Percentiles rank a stretch among this genome's conserved stretches.
Conservation (phyloP, 2,888 invertebrate genomes). For the Scaeva pyrastri region DNA sequence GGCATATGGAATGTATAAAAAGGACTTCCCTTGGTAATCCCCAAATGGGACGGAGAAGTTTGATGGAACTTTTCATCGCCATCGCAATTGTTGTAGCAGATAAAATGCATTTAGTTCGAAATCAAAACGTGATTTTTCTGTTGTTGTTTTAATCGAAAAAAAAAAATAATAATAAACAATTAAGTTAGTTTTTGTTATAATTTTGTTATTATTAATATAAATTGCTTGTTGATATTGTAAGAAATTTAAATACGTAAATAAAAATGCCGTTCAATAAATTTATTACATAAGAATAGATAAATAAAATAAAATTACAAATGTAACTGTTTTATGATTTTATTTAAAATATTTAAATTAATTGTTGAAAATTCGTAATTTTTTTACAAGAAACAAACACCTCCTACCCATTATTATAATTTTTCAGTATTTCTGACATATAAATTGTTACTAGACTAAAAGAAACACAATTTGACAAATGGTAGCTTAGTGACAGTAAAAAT, state of each 20-base stretch:
- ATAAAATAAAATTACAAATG: too few species aligned
- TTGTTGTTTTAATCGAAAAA: conserved; percentile 32
- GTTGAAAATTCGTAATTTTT: too few species aligned
- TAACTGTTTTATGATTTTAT: too few species aligned
- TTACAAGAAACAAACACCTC: too few species aligned
- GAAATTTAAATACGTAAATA: background rate
- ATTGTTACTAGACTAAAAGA: too few species aligned
- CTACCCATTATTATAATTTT: too few species aligned
- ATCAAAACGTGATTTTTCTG: conserved; percentile 44
- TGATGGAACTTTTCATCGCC: background rate
- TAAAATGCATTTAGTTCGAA: conserved; percentile 69
- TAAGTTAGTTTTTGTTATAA: conserved; percentile 15
- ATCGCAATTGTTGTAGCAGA: conserved; percentile 37
- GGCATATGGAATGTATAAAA: conserved; percentile 90
- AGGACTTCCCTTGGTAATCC: conserved; percentile 81
- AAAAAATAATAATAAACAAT: too few species aligned
- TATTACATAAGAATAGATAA: too few species aligned
- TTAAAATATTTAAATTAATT: too few species aligned
- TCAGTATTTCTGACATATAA: too few species aligned
- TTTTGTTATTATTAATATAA: background rate
- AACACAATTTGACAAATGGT: too few species aligned
- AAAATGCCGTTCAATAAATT: background rate
- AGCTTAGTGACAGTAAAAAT: too few species aligned
- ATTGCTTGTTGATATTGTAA: conserved; percentile 17
- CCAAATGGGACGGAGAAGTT: conserved; percentile 76